Percentiles rank a stretch among this genome's conserved stretches.
These are phyloP conservation scores for Setipinna tenuifilis DNA, from an alignment of 2,797 vertebrate species.

Conservation along the genomic window DNA sequence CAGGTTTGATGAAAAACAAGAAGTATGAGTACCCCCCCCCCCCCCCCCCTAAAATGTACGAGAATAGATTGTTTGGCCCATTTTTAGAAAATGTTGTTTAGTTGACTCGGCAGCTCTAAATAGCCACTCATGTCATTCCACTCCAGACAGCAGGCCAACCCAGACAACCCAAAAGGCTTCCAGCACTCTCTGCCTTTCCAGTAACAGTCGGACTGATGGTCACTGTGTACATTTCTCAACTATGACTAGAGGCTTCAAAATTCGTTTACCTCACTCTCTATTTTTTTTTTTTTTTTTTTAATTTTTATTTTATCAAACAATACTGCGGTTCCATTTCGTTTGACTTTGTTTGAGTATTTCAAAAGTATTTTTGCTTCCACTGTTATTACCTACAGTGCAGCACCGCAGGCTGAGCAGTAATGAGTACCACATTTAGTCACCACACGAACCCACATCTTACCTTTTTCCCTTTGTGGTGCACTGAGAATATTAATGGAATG, in stretches of 20 bases:
- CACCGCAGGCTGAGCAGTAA: neutral
- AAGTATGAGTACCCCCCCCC: neutral
- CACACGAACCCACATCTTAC: neutral
- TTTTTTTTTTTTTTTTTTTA: too few relatives aligned
- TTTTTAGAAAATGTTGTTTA: neutral
- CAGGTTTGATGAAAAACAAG: neutral
- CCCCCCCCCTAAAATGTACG: neutral
- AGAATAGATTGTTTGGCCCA: neutral
- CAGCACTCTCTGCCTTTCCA: conserved; percentile 3
- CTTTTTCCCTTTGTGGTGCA: neutral
- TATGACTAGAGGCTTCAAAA: neutral
- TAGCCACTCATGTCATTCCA: neutral
- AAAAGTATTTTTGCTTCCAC: neutral
- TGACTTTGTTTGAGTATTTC: neutral
- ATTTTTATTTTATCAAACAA: too few relatives aligned
- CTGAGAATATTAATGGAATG: neutral
- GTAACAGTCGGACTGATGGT: neutral
- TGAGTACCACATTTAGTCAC: neutral
- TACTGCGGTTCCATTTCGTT: neutral
- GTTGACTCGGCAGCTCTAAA: neutral
- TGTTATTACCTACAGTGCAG: neutral
- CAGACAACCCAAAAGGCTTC: neutral
- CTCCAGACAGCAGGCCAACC: neutral
- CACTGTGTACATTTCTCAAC: neutral
- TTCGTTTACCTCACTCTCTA: neutral